Evolutionary conservation across 2,113 vertebrate genomes (phyloP).

Genomic region (Solenodon paradoxus): DNA sequence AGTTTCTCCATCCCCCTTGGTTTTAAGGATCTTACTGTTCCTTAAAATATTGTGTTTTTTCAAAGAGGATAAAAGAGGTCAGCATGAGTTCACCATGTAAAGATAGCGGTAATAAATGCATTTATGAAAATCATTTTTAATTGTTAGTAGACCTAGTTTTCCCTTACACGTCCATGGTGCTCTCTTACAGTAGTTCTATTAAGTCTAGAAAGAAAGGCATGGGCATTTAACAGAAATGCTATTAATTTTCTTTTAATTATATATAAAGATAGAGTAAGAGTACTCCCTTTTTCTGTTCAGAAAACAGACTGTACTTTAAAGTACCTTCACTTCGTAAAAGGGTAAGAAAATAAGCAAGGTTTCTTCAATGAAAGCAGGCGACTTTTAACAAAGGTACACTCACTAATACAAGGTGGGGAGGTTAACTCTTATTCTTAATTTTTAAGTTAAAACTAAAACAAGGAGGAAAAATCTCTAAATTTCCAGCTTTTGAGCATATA

Average conservation of each 20-base stretch:
- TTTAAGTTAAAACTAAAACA: background rate
- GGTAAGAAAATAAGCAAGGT: background rate
- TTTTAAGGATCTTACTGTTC: slow-evolving; percentile 33
- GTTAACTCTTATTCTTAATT: background rate
- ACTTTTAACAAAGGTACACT: background rate
- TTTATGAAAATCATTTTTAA: background rate
- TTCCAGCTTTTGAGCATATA: background rate
- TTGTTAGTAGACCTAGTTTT: background rate
- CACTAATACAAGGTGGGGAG: background rate
- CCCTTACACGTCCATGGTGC: background rate
- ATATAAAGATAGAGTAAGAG: background rate
- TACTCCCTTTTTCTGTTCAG: background rate
- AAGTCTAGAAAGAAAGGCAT: background rate
- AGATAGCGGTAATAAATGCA: background rate
- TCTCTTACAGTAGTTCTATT: background rate
- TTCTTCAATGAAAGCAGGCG: background rate
- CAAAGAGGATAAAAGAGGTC: slow-evolving; percentile 42
- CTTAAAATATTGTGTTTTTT: slow-evolving; percentile 1
- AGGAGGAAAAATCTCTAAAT: background rate
- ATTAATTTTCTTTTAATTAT: background rate
- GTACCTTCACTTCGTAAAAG: background rate
- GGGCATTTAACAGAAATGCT: background rate
- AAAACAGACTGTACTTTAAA: background rate
- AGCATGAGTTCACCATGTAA: slow-evolving; percentile 13
- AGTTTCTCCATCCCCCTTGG: slow-evolving; percentile 1